Percentiles rank a stretch among this genome's conserved stretches.
Conservation (phyloP, 1,140 invertebrate genomes). For the Drosophila grimshawi region DNA sequence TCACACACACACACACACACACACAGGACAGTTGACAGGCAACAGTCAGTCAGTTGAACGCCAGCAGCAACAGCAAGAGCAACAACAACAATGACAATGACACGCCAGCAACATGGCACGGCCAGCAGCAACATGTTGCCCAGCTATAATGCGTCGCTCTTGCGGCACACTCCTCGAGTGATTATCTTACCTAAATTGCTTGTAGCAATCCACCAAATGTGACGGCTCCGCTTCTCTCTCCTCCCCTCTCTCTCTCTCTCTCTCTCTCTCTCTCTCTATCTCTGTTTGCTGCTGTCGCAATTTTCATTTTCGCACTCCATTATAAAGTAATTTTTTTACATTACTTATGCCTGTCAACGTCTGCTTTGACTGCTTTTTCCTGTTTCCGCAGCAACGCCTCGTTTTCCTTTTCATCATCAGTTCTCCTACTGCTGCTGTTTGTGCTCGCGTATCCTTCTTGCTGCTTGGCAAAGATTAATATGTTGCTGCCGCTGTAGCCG, state of each 20-base stretch:
- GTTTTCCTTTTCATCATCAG: background rate
- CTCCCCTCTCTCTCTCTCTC: slow-evolving; percentile 16
- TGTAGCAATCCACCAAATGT: slow-evolving; percentile 77
- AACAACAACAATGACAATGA: slow-evolving; percentile 10
- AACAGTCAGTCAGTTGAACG: slow-evolving; percentile 64
- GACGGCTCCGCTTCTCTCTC: slow-evolving; percentile 26
- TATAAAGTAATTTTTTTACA: slow-evolving; percentile 83
- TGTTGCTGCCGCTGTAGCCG: slow-evolving; percentile 65
- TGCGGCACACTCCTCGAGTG: slow-evolving; percentile 44
- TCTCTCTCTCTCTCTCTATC: slow-evolving; percentile 10
- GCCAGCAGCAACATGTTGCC: slow-evolving; percentile 69
- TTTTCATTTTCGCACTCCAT: slow-evolving; percentile 83
- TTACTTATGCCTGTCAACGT: slow-evolving; percentile 82
- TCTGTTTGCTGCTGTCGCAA: slow-evolving; percentile 54
- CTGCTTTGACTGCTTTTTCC: slow-evolving; percentile 69
- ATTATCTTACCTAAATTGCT: slow-evolving; percentile 82
- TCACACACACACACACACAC: slow-evolving; percentile 32
- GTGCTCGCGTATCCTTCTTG: slow-evolving; percentile 55
- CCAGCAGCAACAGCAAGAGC: slow-evolving; percentile 37
- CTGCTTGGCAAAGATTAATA: slow-evolving; percentile 79
- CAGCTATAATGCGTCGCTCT: slow-evolving; percentile 15
- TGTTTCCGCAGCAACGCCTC: slow-evolving; percentile 70
- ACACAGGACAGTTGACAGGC: slow-evolving; percentile 64
- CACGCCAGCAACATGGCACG: slow-evolving; percentile 11
- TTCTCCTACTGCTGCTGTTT: background rate